Evolutionary conservation across 2,113 vertebrate species (phyloP).

Genomic region (Rhinopithecus roxellana): DNA sequence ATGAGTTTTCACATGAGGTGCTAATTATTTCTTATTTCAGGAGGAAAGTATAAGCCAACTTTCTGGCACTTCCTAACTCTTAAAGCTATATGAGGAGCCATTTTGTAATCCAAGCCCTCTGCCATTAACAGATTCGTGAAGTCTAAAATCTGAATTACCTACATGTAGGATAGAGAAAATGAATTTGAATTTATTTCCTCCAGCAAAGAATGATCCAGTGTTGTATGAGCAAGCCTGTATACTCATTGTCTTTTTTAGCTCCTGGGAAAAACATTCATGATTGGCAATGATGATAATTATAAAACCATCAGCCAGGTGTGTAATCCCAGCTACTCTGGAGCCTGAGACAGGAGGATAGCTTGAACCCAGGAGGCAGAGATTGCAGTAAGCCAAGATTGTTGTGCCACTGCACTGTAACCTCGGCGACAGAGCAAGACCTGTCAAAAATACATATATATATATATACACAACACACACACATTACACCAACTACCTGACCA

Average conservation of each 20-base stretch:
- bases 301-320: neutral
- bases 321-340: too few relatives aligned
- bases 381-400: too few relatives aligned
- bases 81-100: neutral
- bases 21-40: neutral
- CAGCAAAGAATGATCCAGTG: neutral
- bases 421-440: too few relatives aligned
- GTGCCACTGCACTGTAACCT: too few relatives aligned
- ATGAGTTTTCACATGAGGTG: slow-evolving; percentile 1
- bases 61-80: neutral
- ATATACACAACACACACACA: too few relatives aligned
- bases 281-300: neutral
- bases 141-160: slow-evolving; percentile 42
- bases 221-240: neutral
- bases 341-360: too few relatives aligned
- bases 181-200: slow-evolving; percentile 52
- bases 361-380: too few relatives aligned
- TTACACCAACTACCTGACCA: neutral
- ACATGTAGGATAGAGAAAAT: slow-evolving; percentile 40
- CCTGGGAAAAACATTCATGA: neutral
- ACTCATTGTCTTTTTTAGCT: neutral
- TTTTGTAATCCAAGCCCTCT: slow-evolving; percentile 11
- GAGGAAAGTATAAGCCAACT: neutral
- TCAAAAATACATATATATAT: too few relatives aligned
- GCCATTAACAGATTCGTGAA: neutral